A percentile compares a stretch with the other conserved stretches of the same genome.
Conservation (phyloP, 1,140 invertebrate species). For the Anthonomus grandis region DNA sequence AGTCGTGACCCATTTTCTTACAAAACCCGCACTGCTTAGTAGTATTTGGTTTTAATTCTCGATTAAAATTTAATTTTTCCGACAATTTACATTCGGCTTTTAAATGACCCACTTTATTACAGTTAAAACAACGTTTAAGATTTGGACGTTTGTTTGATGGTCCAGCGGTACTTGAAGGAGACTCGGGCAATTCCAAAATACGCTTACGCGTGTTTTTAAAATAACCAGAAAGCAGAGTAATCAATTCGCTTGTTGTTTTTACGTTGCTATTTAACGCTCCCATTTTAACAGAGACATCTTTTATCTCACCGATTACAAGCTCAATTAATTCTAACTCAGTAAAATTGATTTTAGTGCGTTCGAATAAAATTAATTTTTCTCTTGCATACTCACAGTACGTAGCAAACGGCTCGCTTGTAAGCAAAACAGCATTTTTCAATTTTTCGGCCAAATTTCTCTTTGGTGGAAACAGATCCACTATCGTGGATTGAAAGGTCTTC, state of each 20-base stretch:
- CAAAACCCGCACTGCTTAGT: background rate
- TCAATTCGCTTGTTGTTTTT: too few species aligned
- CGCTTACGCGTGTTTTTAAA: too few species aligned
- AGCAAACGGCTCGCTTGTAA: conserved; percentile 3
- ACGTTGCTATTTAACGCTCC: background rate
- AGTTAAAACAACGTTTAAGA: background rate
- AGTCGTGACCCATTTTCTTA: background rate
- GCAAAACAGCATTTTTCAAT: conserved; percentile 1
- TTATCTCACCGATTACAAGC: conserved; percentile 1
- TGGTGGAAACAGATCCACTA: conserved; percentile 1
- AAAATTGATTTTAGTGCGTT: background rate
- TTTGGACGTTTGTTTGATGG: background rate
- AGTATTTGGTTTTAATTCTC: background rate
- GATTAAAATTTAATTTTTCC: too few species aligned
- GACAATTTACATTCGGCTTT: too few species aligned
- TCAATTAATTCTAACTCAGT: background rate
- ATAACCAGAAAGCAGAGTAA: conserved; percentile 1
- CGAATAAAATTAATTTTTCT: too few species aligned
- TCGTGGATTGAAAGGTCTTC: background rate
- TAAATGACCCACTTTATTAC: background rate
- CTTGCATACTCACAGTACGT: too few species aligned
- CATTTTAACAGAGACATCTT: background rate
- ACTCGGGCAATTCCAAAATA: too few species aligned
- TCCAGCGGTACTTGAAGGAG: background rate
- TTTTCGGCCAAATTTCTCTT: conserved; percentile 3